Evolutionary conservation across 2,113 vertebrate genomes (phyloP), one percentile per base, ranked within the genome.

Genomic region (Lichenostomus cassidix): DNA sequence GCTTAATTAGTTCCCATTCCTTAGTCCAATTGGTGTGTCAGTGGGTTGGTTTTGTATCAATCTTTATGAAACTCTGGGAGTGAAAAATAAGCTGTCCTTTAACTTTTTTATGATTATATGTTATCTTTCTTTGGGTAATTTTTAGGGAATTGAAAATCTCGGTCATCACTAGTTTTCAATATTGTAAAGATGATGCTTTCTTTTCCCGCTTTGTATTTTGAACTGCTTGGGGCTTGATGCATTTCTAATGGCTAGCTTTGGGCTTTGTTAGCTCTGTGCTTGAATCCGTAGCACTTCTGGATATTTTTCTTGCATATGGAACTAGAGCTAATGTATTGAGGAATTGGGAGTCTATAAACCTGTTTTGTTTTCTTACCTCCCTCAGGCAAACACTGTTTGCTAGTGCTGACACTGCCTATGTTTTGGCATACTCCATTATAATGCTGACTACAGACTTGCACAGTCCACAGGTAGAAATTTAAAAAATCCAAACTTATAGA

Each of bases 361-460:
- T 89, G 52, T 76, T 55, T 92, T 96, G n/a, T 63, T 41, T 74
- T 71, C 47, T 70, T 50, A 83, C 33, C 31, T 69, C 50, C 47
- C 92, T n/a, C 96, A 99, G 99, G 95, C 99, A 99, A 98, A 99
- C 98, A 2, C 94, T 99, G 14, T 99, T 99, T 96, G 99, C 99
- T 95, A 99, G 99, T 55, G 99, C 99, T n/a, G 99, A 99, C 97
- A 99, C 99, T 4, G 99, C 99, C 4, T 99, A 99, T n/a, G 99
- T 99, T 89, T 96, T 99, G 89, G 99, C 99, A 0, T 99, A 99
- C 94, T 99, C 99, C 68, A 99, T 99, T 96, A 99, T 99, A 64
- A 99, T 99, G 99, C 98, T 99, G 47, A 99, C 99, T 86, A 99
- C 99, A 35, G 99, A 99, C 96, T 97, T 99, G 94, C 99, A 99